phyloP scores from a whole-genome alignment of 64 coral and sea anemone genomes.

The Orbicella faveolata region DNA sequence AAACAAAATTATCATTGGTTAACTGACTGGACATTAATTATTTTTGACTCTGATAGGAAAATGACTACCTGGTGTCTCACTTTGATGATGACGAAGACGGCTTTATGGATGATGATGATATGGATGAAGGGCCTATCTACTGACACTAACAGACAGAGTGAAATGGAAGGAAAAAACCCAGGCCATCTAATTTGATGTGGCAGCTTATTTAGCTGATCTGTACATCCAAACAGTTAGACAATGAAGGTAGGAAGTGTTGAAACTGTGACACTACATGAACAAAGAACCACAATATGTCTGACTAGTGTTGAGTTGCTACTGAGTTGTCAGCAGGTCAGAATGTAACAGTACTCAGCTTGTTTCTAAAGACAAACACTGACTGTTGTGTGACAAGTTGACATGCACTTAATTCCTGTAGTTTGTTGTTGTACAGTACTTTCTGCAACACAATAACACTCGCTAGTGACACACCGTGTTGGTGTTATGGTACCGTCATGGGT shows the following conservation, averaged over 20 bases:
- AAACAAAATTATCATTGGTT: too few relatives aligned
- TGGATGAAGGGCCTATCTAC: conserved; percentile 86
- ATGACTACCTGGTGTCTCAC: conserved; percentile 95
- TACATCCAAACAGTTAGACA: background rate
- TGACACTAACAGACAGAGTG: background rate
- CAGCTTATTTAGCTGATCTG: background rate
- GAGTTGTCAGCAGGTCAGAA: too few relatives aligned
- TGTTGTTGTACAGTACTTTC: too few relatives aligned
- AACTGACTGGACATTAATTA: background rate
- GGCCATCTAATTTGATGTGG: background rate
- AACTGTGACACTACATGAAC: background rate
- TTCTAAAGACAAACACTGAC: too few relatives aligned
- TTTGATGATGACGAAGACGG: conserved; percentile 98
- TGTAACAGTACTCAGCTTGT: too few relatives aligned
- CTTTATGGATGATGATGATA: conserved; percentile 90
- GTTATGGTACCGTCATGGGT: too few relatives aligned
- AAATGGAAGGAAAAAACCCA: background rate
- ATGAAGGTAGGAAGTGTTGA: background rate
- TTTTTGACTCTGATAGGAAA: conserved; percentile 55
- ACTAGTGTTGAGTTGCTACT: too few relatives aligned
- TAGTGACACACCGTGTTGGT: too few relatives aligned
- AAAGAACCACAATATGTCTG: too few relatives aligned
- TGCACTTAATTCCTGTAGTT: too few relatives aligned
- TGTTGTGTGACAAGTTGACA: too few relatives aligned
- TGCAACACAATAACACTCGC: too few relatives aligned